phyloP scores from a whole-genome alignment of 2,113 vertebrate species.

The Centropus unirufus region DNA sequence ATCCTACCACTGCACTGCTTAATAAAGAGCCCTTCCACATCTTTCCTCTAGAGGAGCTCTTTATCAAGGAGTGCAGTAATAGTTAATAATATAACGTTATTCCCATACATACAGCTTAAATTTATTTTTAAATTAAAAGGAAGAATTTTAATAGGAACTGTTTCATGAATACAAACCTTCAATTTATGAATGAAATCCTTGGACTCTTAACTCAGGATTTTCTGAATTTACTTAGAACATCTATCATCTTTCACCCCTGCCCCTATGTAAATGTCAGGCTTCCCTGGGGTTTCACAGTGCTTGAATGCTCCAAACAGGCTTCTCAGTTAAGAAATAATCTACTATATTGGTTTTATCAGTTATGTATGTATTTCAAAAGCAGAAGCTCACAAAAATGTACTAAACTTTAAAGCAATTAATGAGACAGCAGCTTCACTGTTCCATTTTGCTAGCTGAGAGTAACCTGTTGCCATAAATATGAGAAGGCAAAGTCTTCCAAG shows the following conservation, averaged over 20 bases:
- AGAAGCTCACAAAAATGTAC: neutral
- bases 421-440: neutral
- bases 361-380: neutral
- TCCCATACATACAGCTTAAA: neutral
- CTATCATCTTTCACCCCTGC: neutral
- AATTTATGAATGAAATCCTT: neutral
- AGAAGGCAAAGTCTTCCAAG: neutral
- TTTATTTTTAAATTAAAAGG: neutral
- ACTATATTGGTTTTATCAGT: neutral
- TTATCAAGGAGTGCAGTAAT: no score
- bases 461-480: neutral
- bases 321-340: neutral
- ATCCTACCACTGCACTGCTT: no score
- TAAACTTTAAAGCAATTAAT: neutral
- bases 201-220: neutral
- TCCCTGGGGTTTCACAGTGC: neutral
- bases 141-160: neutral
- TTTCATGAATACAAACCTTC: neutral
- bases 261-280: neutral
- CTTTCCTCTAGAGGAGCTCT: no score
- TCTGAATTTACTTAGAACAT: neutral
- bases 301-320: neutral
- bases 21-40: no score
- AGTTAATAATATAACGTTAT: no score
- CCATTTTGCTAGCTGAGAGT: neutral